A percentile compares a stretch with the other conserved stretches of the same genome.
Evolutionary conservation across 2,113 vertebrate species (phyloP).

Genomic region (cat (Felis catus)): DNA sequence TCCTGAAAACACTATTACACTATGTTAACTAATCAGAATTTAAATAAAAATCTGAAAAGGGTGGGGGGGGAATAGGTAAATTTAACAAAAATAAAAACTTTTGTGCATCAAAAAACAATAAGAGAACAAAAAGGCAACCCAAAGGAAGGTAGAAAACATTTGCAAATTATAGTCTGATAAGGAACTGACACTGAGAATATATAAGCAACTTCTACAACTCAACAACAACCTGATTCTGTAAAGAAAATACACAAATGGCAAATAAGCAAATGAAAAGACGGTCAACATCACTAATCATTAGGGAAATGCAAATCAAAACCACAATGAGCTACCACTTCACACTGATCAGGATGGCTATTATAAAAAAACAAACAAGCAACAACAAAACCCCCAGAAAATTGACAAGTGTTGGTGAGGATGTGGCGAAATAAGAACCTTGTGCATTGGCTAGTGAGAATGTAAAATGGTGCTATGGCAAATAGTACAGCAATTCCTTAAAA

Average conservation of each 20-base stretch:
- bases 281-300: neutral
- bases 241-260: neutral
- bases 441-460: neutral
- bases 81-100: neutral
- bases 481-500: neutral
- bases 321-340: conserved; percentile 15
- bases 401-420: neutral
- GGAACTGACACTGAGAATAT: neutral
- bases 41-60: too few species aligned
- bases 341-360: neutral
- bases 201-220: neutral
- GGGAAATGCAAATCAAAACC: neutral
- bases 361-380: neutral
- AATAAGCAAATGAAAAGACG: neutral
- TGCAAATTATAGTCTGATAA: neutral
- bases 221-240: neutral
- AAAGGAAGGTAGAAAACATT: neutral
- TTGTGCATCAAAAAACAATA: neutral
- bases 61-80: neutral
- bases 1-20: too few species aligned
- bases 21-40: too few species aligned
- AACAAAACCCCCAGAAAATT: neutral
- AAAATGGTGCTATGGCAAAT: neutral
- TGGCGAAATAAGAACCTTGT: neutral
- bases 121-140: neutral